Percentiles rank a stretch among this genome's conserved stretches.
phyloP scores from a whole-genome alignment of 2,113 vertebrate species.

The Odobenus rosmarus region DNA sequence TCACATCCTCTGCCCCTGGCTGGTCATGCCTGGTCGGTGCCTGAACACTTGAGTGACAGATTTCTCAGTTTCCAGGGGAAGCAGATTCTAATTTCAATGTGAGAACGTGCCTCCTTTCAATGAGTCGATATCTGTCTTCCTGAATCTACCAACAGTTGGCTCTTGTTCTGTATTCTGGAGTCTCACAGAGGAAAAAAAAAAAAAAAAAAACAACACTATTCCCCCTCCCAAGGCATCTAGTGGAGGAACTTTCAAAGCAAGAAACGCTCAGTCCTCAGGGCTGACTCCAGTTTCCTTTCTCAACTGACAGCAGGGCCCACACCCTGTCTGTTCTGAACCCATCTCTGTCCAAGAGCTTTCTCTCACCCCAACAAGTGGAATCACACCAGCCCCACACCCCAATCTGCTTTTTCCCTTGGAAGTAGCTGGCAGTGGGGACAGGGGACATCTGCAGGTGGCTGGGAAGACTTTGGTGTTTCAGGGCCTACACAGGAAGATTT shows the following conservation, averaged over 20 bases:
- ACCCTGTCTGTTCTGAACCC: rapidly evolving
- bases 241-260: too few species aligned
- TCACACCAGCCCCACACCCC: background rate
- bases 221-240: rapidly evolving
- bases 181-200: background rate
- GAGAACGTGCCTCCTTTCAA: background rate
- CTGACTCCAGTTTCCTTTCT: rapidly evolving
- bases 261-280: too few species aligned
- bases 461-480: background rate
- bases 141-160: background rate
- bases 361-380: rapidly evolving
- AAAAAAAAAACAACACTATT: background rate
- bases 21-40: too few species aligned
- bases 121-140: background rate
- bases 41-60: background rate
- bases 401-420: background rate
- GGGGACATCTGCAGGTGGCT: background rate
- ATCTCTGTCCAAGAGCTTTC: background rate
- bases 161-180: background rate
- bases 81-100: constrained; percentile 28
- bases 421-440: background rate
- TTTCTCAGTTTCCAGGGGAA: constrained; percentile 15
- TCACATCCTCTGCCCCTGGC: background rate
- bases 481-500: background rate
- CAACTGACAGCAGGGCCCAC: background rate